Base-by-base conservation (phyloP, 2,888 invertebrate genomes). In the Nomada fucata region DNA sequence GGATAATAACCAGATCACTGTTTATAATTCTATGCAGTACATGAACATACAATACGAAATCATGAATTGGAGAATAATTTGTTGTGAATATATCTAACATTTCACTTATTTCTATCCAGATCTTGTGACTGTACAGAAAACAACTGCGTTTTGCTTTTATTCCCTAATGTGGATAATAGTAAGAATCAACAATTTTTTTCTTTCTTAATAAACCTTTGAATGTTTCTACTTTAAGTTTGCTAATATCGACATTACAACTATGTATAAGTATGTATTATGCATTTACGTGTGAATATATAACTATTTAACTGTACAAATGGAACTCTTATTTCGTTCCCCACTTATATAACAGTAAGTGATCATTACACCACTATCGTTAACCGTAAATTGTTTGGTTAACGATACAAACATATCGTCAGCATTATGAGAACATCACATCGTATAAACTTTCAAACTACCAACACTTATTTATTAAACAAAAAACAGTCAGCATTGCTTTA, bases 261-360 rank as follows among this genome's bases (percentile, higher is more conserved):
- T 82, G 82, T 89, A 88, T 86, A 89, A 86, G 77, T 88, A 89
- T 87, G 84, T 82, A 86, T 84, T 90, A 88, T 90, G 85, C 84
- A 89, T 89, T 83, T 90, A 86, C 87, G 83, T 87, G 86, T 89
- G 86, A 85, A 84, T 86, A 85, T 88, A 89, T 90, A 86, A 81
- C 82, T 89, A 89, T 89, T 83, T 90, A 92, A 90, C 92, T 93
- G 92, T 93, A 93, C 93, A 93, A 86, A 84, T 77, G 90, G 88
- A 91, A 91, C 90, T 88, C 88, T 88, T 71, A 89, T 86, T 85
- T 79, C 83, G 80, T 86, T 89, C 87, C 83, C 75, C 86, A 87
- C 74, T 88, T 86, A 86, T 84, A 79, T 78, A 82, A 83, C 79
- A 78, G 83, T 79, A 85, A 79, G 84, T 86, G 81, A 84, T 77